These are phyloP conservation scores for Hydroisotoma schaefferi DNA, from an alignment of 2,888 invertebrate species.

Conservation along the genomic window DNA sequence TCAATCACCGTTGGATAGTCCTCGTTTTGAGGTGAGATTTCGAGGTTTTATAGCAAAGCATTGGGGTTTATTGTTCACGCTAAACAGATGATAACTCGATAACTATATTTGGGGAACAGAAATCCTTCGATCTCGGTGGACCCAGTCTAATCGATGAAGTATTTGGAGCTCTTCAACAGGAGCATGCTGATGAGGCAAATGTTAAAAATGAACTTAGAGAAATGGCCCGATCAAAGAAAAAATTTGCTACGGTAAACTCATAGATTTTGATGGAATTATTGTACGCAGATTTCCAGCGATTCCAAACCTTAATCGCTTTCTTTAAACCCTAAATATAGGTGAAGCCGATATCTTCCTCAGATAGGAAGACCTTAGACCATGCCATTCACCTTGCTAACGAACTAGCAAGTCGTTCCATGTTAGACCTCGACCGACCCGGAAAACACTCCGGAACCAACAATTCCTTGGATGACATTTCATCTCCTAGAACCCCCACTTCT, in stretches of 20 bases:
- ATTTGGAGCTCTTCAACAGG: conserved; percentile 61
- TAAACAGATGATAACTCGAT: not conserved
- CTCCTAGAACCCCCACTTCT: conserved; percentile 60
- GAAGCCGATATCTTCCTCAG: conserved; percentile 90
- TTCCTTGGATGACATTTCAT: conserved; percentile 48
- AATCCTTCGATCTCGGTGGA: conserved; percentile 67
- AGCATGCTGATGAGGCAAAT: conserved; percentile 58
- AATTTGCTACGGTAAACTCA: conserved; percentile 56
- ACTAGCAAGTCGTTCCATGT: conserved; percentile 68
- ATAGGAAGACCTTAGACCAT: conserved; percentile 83
- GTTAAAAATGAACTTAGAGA: conserved; percentile 68
- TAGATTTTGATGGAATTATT: not conserved
- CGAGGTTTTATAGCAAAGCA: not conserved
- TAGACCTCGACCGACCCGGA: conserved; percentile 51
- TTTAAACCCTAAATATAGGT: conserved; percentile 55
- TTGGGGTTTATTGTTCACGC: not conserved
- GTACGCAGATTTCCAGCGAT: not conserved
- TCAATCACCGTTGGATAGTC: conserved; percentile 53
- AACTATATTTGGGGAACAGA: conserved; percentile 38
- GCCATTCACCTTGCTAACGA: conserved; percentile 92
- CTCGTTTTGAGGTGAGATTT: conserved; percentile 53
- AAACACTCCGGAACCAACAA: conserved; percentile 44
- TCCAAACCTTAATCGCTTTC: not conserved
- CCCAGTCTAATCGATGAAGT: conserved; percentile 87
- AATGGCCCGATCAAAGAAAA: conserved; percentile 58